A percentile compares a stretch with the other conserved stretches of the same genome.
phyloP scores from a whole-genome alignment of 2,113 vertebrate species.

The Scytalopus superciliaris region DNA sequence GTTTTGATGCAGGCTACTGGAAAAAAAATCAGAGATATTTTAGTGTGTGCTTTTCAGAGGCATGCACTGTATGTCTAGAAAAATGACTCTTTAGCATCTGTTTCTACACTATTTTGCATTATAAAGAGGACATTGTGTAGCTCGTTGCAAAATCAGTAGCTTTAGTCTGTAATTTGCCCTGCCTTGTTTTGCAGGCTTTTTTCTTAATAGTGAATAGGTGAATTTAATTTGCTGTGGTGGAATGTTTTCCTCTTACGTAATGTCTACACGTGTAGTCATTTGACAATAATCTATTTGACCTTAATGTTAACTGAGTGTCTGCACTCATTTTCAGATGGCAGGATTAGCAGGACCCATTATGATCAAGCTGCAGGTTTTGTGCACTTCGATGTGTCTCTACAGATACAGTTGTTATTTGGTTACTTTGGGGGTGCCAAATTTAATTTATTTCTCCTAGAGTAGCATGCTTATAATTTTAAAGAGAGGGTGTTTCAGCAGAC shows the following conservation, averaged over 20 bases:
- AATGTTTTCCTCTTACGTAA: slow-evolving; percentile 39
- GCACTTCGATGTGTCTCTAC: background rate
- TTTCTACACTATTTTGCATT: slow-evolving; percentile 38
- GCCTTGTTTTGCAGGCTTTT: slow-evolving; percentile 5
- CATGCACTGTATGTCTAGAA: background rate
- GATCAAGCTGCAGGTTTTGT: background rate
- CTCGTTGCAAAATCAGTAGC: slow-evolving; percentile 18
- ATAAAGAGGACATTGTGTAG: slow-evolving; percentile 31
- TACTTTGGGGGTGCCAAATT: background rate
- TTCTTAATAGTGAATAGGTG: slow-evolving; percentile 51
- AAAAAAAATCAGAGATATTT: background rate
- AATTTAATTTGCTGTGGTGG: slow-evolving; percentile 27
- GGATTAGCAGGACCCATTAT: background rate
- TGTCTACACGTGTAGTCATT: slow-evolving; percentile 18
- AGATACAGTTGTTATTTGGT: background rate
- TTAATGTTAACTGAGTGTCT: slow-evolving; percentile 23
- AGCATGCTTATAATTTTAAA: background rate
- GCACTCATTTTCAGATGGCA: background rate
- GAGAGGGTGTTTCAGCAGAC: background rate
- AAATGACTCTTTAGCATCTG: background rate
- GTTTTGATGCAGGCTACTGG: background rate
- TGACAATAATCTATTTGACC: background rate
- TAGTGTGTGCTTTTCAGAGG: background rate
- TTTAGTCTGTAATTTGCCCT: slow-evolving; percentile 36
- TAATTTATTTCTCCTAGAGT: background rate